Conservation (phyloP, 2,797 vertebrate genomes). For the Atherinosoma microstoma region DNA sequence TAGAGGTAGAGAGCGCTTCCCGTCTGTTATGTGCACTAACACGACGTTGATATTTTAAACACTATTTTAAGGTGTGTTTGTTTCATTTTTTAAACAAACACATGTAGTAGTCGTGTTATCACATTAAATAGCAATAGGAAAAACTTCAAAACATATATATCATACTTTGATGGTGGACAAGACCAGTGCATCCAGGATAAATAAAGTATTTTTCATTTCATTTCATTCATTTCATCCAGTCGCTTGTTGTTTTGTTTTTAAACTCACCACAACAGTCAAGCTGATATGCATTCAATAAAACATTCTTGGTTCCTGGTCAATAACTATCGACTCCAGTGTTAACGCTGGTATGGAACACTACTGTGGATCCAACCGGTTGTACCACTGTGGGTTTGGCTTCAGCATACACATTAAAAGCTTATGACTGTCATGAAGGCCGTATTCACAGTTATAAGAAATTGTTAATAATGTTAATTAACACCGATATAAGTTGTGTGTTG, state of each 20-base stretch:
- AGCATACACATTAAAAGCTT: not conserved
- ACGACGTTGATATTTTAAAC: too few species aligned
- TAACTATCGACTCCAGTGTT: constrained; percentile 17
- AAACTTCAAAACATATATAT: not conserved
- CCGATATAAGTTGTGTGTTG: not conserved
- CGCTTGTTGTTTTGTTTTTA: not conserved
- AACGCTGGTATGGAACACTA: constrained; percentile 16
- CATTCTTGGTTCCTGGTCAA: constrained; percentile 27
- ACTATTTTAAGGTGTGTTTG: too few species aligned
- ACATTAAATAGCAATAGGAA: not conserved
- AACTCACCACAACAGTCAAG: not conserved
- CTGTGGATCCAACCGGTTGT: constrained; percentile 15
- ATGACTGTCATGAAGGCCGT: not conserved
- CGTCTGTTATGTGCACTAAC: too few species aligned
- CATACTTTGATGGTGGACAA: not conserved
- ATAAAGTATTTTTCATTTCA: too few species aligned
- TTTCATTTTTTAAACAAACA: too few species aligned
- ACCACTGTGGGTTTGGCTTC: constrained; percentile 10
- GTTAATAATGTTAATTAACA: not conserved
- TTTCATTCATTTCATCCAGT: too few species aligned
- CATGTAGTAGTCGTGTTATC: not conserved
- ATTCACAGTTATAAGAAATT: not conserved
- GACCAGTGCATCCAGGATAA: not conserved
- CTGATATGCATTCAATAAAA: constrained; percentile 7
- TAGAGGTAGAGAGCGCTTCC: too few species aligned